These are phyloP conservation scores for Anser cygnoides DNA, from an alignment of 2,113 vertebrate species.

Conservation along the genomic window DNA sequence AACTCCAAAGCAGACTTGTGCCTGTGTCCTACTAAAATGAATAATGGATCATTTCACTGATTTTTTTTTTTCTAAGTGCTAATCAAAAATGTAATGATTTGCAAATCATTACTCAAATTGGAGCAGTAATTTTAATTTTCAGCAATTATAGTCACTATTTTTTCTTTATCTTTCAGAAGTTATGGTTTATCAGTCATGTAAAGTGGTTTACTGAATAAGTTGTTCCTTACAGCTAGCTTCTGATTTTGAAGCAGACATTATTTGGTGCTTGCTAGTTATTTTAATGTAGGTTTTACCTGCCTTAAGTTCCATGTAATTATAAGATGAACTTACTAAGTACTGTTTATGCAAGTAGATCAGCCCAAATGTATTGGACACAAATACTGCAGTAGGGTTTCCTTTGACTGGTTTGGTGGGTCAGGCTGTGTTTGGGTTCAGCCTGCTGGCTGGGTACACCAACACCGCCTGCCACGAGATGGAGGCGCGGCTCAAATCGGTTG, in stretches of 20 bases:
- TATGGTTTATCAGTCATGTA: background rate
- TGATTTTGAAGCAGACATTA: background rate
- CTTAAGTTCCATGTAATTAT: background rate
- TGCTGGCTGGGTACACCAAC: background rate
- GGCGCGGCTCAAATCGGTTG: background rate
- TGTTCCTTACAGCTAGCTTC: background rate
- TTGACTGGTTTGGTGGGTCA: background rate
- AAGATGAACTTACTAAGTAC: background rate
- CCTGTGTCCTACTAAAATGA: background rate
- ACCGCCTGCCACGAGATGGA: background rate
- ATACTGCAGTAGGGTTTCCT: background rate
- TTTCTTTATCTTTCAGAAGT: background rate
- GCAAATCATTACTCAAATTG: background rate
- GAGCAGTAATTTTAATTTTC: slow-evolving; percentile 22
- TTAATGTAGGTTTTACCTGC: background rate
- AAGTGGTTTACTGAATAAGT: background rate
- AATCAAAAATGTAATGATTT: slow-evolving; percentile 30
- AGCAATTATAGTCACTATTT: background rate
- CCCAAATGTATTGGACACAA: background rate
- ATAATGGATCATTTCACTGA: background rate
- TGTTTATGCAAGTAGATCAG: background rate
- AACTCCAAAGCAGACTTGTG: background rate
- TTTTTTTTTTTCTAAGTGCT: background rate
- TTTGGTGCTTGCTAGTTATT: background rate
- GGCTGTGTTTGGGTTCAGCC: background rate